Conservation (phyloP, 2,888 invertebrate genomes). For the Thymelicus lineola region DNA sequence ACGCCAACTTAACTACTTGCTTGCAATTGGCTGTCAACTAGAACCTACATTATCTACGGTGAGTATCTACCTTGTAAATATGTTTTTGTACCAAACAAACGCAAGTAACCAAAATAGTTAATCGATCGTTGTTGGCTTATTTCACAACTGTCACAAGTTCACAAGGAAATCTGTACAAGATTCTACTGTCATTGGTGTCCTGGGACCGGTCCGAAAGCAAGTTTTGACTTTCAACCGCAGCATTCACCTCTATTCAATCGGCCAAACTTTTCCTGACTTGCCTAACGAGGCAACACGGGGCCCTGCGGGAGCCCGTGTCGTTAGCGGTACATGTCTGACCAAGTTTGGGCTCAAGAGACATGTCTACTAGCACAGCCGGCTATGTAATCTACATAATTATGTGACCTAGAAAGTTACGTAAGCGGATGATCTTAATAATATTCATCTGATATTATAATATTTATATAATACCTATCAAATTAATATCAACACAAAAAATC, state of each 20-base stretch:
- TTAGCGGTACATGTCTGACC: slow-evolving; percentile 25
- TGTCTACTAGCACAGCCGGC: slow-evolving; percentile 9
- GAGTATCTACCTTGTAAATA: too few species aligned
- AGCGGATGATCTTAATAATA: background rate
- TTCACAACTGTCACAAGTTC: background rate
- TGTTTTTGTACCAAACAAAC: too few species aligned
- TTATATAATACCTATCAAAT: too few species aligned
- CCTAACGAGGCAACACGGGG: slow-evolving; percentile 21
- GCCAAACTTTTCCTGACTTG: slow-evolving; percentile 17
- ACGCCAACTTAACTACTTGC: too few species aligned
- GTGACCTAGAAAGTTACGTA: background rate
- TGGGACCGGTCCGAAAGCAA: background rate
- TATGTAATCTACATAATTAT: slow-evolving; percentile 25
- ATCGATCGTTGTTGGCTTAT: too few species aligned
- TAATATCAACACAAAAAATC: too few species aligned
- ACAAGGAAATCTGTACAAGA: background rate
- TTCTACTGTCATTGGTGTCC: background rate
- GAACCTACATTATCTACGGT: too few species aligned
- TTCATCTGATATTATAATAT: too few species aligned
- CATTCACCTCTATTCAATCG: slow-evolving; percentile 15
- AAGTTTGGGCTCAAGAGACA: slow-evolving; percentile 23
- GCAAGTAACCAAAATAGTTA: too few species aligned
- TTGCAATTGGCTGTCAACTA: too few species aligned
- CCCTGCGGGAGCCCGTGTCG: slow-evolving; percentile 19
- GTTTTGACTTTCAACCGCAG: background rate